Percentiles rank a stretch among this genome's conserved stretches.
phyloP scores from a whole-genome alignment of 1,140 invertebrate genomes.

The Drosophila simulans region DNA sequence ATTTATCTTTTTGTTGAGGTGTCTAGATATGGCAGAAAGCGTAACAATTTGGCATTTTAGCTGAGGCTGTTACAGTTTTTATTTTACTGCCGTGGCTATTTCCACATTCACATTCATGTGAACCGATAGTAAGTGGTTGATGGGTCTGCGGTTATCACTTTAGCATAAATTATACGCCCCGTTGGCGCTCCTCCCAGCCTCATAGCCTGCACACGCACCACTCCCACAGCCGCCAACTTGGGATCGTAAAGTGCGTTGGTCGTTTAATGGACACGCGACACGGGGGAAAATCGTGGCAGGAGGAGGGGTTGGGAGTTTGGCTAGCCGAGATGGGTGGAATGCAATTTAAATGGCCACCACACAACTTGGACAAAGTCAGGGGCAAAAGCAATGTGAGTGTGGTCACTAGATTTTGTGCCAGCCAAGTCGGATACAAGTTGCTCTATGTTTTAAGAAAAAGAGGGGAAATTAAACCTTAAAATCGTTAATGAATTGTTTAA shows the following conservation, averaged over 20 bases:
- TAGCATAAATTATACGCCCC: slow-evolving; percentile 53
- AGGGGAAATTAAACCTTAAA: not conserved
- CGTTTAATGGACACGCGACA: slow-evolving; percentile 45
- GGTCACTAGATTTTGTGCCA: slow-evolving; percentile 1
- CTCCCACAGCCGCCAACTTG: slow-evolving; percentile 2
- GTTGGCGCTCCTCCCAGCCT: not conserved
- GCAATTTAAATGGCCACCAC: slow-evolving; percentile 37
- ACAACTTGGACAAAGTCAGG: slow-evolving; percentile 13
- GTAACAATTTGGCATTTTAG: not conserved
- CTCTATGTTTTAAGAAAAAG: not conserved
- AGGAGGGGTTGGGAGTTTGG: not conserved
- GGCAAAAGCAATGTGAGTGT: slow-evolving; percentile 9
- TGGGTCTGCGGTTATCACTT: slow-evolving; percentile 45
- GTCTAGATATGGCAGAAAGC: not conserved
- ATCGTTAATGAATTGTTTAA: too few species aligned
- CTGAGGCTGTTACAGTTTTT: not conserved
- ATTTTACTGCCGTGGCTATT: not conserved
- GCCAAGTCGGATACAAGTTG: not conserved
- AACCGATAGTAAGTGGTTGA: slow-evolving; percentile 36
- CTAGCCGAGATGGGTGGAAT: not conserved
- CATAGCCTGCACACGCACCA: too few species aligned
- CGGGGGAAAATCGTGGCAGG: slow-evolving; percentile 14
- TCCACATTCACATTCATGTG: slow-evolving; percentile 7
- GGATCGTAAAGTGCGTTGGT: slow-evolving; percentile 51
- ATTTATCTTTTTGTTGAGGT: not conserved